Evolutionary conservation across 2,797 vertebrate genomes (phyloP).

Genomic region (Syngnathus acus): DNA sequence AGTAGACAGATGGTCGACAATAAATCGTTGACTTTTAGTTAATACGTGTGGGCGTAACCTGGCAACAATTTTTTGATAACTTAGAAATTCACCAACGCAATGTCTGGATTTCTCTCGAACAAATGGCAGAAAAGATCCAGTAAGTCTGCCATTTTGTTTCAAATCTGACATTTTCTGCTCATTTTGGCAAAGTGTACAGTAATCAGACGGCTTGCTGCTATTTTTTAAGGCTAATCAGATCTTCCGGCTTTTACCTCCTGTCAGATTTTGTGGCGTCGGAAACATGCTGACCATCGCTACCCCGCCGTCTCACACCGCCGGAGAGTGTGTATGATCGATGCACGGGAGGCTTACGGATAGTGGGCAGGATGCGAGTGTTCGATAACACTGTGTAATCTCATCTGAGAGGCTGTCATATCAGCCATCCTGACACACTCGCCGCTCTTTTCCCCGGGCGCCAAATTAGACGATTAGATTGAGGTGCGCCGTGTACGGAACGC

Average conservation of each 20-base stretch:
- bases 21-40: no score
- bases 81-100: no score
- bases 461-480: conserved; percentile 63
- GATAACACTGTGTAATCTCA: conserved; percentile 61
- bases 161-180: not conserved
- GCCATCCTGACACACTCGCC: conserved; percentile 44
- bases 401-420: conserved; percentile 62
- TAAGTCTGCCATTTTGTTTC: not conserved
- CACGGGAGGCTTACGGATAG: conserved; percentile 35
- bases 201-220: not conserved
- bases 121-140: not conserved
- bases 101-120: not conserved
- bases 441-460: conserved; percentile 41
- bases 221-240: conserved; percentile 33
- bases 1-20: no score
- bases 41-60: no score
- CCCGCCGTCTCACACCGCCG: conserved; percentile 5
- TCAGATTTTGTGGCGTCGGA: conserved; percentile 41
- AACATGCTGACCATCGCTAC: conserved; percentile 21
- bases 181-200: no score
- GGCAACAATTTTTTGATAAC: no score
- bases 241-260: conserved; percentile 37
- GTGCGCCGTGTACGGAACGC: conserved; percentile 11
- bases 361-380: conserved; percentile 36
- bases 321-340: conserved; percentile 45